Conservation (phyloP, 2,113 vertebrate genomes). For the Boleophthalmus pectinirostris region DNA sequence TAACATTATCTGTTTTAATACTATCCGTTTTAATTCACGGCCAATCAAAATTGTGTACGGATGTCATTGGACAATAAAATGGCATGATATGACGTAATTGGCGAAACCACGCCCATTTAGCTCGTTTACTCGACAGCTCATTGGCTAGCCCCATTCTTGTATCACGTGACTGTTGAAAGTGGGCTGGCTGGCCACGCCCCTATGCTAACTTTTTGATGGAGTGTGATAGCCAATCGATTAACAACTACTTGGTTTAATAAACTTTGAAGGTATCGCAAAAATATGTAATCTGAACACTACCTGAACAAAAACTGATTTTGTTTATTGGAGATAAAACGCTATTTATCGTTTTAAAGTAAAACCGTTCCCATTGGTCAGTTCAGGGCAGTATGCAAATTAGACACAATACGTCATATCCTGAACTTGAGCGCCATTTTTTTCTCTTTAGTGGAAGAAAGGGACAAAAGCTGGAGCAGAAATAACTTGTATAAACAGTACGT, state of each 20-base stretch:
- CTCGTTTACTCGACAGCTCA: conserved; percentile 69
- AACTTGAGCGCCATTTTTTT: conserved; percentile 78
- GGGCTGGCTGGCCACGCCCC: conserved; percentile 59
- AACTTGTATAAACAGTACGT: conserved; percentile 25
- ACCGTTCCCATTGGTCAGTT: conserved; percentile 70
- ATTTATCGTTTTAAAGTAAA: conserved; percentile 28
- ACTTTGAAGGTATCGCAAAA: background rate
- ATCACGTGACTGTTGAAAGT: conserved; percentile 54
- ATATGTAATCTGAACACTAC: background rate
- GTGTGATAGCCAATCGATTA: conserved; percentile 6
- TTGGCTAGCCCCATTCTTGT: conserved; percentile 44
- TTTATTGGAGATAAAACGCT: conserved; percentile 31
- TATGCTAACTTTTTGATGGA: conserved; percentile 40
- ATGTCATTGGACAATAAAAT: conserved; percentile 66
- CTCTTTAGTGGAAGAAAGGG: conserved; percentile 66
- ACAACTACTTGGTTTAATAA: conserved; percentile 1
- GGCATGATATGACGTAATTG: conserved; percentile 73
- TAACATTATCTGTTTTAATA: conserved; percentile 8
- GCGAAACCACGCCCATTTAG: conserved; percentile 67
- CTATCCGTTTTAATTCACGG: background rate
- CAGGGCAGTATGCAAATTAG: conserved; percentile 71
- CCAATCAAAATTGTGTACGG: conserved; percentile 25
- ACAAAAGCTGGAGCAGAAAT: conserved; percentile 61
- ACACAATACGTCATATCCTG: conserved; percentile 74
- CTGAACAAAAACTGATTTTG: background rate